Evolutionary conservation across 2,888 invertebrate species (phyloP).

Genomic region (Zygothrica quintamaculata): DNA sequence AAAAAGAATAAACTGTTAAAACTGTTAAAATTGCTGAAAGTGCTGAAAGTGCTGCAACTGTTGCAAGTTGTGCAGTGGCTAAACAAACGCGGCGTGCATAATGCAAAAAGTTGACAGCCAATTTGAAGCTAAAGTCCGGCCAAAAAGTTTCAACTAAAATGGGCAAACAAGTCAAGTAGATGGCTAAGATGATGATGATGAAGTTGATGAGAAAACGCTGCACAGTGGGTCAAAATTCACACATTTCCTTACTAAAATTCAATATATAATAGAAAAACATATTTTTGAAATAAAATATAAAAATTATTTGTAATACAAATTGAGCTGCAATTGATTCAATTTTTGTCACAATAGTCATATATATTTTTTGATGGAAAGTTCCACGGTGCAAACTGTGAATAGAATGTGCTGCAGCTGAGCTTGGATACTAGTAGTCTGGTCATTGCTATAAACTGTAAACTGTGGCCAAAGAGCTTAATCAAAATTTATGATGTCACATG

Average conservation of each 20-base stretch:
- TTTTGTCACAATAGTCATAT: too few relatives aligned
- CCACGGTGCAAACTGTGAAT: neutral
- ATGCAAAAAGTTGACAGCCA: slow-evolving; percentile 52
- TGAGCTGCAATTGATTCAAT: too few relatives aligned
- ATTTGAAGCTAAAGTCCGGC: slow-evolving; percentile 40
- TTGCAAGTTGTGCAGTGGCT: slow-evolving; percentile 10
- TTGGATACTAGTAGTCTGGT: slow-evolving; percentile 13
- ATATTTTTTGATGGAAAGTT: too few relatives aligned
- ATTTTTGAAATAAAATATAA: too few relatives aligned
- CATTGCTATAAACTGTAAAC: slow-evolving; percentile 65
- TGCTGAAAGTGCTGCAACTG: too few relatives aligned
- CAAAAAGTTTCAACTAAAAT: slow-evolving; percentile 36
- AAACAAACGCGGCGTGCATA: slow-evolving; percentile 29
- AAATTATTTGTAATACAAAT: too few relatives aligned
- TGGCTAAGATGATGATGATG: slow-evolving; percentile 26
- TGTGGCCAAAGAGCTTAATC: slow-evolving; percentile 74
- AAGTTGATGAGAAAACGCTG: slow-evolving; percentile 1
- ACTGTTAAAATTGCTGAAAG: too few relatives aligned
- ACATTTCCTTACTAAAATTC: too few relatives aligned
- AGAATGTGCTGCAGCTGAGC: slow-evolving; percentile 1
- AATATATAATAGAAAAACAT: too few relatives aligned
- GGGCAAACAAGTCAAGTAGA: slow-evolving; percentile 37
- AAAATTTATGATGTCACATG: slow-evolving; percentile 74
- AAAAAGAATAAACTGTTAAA: too few relatives aligned
- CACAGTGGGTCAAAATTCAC: slow-evolving; percentile 1